Evolutionary conservation across 2,888 invertebrate species (phyloP).

Genomic region (Tenthredo notha): DNA sequence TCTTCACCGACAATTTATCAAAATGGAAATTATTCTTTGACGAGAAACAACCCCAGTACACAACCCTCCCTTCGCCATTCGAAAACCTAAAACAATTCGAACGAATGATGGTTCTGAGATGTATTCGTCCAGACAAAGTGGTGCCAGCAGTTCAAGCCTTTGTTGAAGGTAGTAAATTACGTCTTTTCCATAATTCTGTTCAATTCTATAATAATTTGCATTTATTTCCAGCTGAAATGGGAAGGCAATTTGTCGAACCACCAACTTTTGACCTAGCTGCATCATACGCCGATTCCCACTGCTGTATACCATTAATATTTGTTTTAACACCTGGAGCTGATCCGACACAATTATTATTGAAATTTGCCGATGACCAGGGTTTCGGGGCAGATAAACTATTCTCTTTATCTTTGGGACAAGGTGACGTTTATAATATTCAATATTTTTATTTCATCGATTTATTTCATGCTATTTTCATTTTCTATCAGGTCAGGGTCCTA

Average conservation of each 20-base stretch:
- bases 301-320: constrained; percentile 93
- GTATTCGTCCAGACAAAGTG: constrained; percentile 93
- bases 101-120: constrained; percentile 88
- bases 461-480: neutral
- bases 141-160: constrained; percentile 88
- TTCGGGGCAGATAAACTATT: constrained; percentile 88
- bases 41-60: constrained; percentile 86
- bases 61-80: constrained; percentile 87
- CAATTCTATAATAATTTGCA: constrained; percentile 44
- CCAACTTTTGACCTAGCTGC: constrained; percentile 93
- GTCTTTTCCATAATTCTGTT: neutral
- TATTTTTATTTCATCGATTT: neutral
- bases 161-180: constrained; percentile 80
- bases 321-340: constrained; percentile 96
- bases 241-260: constrained; percentile 90
- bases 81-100: constrained; percentile 85
- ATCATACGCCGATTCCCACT: constrained; percentile 92
- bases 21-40: constrained; percentile 90
- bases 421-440: constrained; percentile 57
- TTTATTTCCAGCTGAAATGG: constrained; percentile 83
- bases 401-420: constrained; percentile 94
- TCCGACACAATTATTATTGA: constrained; percentile 92
- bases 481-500: constrained; percentile 88
- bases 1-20: constrained; percentile 81
- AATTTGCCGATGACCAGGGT: constrained; percentile 96